Base-by-base conservation (phyloP, 2,797 vertebrate species). In the Protonibea diacanthus region DNA sequence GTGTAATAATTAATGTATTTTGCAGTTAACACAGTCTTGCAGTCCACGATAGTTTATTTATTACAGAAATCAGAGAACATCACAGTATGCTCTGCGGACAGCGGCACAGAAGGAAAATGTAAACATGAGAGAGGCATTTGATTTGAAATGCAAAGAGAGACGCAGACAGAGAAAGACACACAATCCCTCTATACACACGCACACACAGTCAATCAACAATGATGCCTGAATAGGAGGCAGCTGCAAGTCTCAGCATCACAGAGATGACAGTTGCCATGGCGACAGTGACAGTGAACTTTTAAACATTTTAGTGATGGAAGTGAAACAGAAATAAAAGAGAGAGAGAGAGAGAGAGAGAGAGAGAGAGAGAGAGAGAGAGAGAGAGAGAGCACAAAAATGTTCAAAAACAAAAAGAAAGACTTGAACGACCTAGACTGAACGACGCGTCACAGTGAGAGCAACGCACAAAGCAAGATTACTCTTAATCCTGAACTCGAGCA, bases 261-360 rank as follows among this genome's bases (percentile, higher is more conserved):
- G 84, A 91, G 84, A 89, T 92, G 92, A 93, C 92, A 93, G 95
- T 95, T 95, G 90, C 94, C 92, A 95, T 95, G 93, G 94, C 67
- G 79, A 95, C 74, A 70, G 83, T 77, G 89, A 93, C 86, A 89
- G 89, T 85, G 91, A 89, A 91, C 90, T 92, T 94, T 93, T 87
- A 92, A 92, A 88, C 90, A 93, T 92, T 91, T 90, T 89, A 81
- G 82, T 78, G 78, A 92, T 67, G 79, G 59, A 74, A 76, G 74
- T 74, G 80, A 86, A 84, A 89, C 66, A 57, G 42, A 76, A 79
- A 80, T 51, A 58, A 68, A 70, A 70, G 58, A 64, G 42, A 77
- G 27, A 8, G 55, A 27, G 66, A 6, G 11, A 0, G 33, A 8
- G 2, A 33, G 33, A 33, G 33, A 33, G 6, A 33, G 33, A 33